Conservation (phyloP, 2,888 invertebrate species). For the Netelia inedita region DNA sequence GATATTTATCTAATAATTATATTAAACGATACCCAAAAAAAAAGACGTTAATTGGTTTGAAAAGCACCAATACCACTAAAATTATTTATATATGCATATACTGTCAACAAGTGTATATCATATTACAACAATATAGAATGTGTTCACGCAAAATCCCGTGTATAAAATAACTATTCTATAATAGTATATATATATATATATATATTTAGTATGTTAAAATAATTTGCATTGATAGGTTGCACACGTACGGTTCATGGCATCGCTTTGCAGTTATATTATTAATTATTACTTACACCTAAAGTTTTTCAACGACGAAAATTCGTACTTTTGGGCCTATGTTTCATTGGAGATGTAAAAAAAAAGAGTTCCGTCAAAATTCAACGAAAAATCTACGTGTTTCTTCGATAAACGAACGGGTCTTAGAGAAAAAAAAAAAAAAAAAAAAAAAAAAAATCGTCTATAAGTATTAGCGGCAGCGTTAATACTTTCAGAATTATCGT, state of each 20-base stretch:
- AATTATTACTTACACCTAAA: not conserved
- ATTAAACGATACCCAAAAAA: constrained; percentile 54
- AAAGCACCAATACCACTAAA: constrained; percentile 75
- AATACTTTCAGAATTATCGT: constrained; percentile 40
- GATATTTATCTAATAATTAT: constrained; percentile 21
- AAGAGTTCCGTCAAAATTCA: not conserved
- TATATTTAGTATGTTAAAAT: constrained; percentile 73
- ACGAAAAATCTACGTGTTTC: constrained; percentile 4
- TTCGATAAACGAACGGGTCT: not conserved
- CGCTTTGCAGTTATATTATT: constrained; percentile 71
- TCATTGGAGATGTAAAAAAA: not conserved
- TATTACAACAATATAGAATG: constrained; percentile 45
- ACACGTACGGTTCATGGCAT: constrained; percentile 79
- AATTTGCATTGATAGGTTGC: constrained; percentile 85
- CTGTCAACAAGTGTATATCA: constrained; percentile 71
- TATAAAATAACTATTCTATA: constrained; percentile 64
- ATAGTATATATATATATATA: constrained; percentile 59
- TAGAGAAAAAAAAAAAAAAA: constrained; percentile 10
- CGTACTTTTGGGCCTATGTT: not conserved
- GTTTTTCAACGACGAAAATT: not conserved
- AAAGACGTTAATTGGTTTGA: constrained; percentile 66
- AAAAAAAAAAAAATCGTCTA: not conserved
- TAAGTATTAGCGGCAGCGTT: constrained; percentile 30
- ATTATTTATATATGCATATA: constrained; percentile 58
- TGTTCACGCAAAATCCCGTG: constrained; percentile 63